phyloP scores from a whole-genome alignment of 2,797 vertebrate genomes.

The Chelonia mydas region DNA sequence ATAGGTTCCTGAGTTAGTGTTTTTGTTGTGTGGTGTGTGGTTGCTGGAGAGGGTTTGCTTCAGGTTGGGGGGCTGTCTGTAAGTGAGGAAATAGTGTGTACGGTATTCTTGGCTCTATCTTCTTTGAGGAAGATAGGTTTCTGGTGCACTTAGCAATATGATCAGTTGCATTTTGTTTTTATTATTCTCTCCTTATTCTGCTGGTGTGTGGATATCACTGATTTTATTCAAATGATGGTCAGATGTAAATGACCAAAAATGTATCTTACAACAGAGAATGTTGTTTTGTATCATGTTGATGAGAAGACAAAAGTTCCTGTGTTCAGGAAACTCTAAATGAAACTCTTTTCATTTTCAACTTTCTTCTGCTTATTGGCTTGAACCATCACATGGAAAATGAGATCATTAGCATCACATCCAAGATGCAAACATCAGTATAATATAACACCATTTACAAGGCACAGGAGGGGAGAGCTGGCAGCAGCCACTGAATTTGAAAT shows the following conservation, averaged over 20 bases:
- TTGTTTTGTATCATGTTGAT: neutral
- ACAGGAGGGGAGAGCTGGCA: neutral
- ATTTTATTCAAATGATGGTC: neutral
- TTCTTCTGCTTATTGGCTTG: neutral
- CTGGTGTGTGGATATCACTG: neutral
- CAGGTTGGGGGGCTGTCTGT: too few species aligned
- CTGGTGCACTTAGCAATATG: neutral
- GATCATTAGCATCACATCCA: neutral
- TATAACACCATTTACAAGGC: neutral
- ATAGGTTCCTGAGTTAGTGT: too few species aligned
- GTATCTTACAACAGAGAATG: neutral
- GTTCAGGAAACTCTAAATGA: neutral
- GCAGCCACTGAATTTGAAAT: neutral
- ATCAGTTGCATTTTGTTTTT: neutral
- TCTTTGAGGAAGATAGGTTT: neutral
- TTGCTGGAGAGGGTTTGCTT: too few species aligned
- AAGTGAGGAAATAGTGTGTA: neutral
- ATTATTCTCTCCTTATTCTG: neutral
- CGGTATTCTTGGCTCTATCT: accelerated
- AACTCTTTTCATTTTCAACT: neutral
- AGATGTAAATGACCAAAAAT: neutral
- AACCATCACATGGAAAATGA: too few species aligned
- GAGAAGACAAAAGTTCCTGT: neutral
- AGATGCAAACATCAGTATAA: neutral
- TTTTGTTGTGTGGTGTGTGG: too few species aligned